phyloP scores from a whole-genome alignment of 2,113 vertebrate species.

The Emydura subglobosa region DNA sequence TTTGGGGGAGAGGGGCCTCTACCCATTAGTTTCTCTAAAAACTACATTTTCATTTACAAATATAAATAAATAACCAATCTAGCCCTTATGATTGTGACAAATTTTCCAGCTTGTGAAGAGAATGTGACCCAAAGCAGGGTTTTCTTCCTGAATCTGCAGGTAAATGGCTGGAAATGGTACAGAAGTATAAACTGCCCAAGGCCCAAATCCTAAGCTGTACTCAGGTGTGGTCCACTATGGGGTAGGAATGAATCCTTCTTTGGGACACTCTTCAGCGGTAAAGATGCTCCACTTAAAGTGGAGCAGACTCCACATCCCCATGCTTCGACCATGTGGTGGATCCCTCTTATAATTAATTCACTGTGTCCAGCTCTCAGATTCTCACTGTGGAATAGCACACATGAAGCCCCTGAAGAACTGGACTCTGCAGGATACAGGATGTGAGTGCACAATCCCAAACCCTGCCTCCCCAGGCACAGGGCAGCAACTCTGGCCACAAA shows the following conservation, averaged over 20 bases:
- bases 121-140: not conserved
- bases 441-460: not conserved
- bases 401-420: not conserved
- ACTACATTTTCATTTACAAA: not conserved
- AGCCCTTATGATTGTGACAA: not conserved
- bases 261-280: not conserved
- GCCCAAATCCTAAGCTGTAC: fast-evolving
- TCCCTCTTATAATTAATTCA: not conserved
- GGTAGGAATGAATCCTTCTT: not conserved
- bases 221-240: not conserved
- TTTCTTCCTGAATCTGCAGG: not conserved
- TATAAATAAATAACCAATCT: not conserved
- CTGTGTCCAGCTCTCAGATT: not conserved
- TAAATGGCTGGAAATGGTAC: not conserved
- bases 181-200: not conserved
- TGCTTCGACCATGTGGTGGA: not conserved
- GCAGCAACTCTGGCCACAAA: fast-evolving
- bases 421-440: not conserved
- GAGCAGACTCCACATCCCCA: not conserved
- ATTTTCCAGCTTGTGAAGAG: not conserved
- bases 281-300: not conserved
- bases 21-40: not conserved
- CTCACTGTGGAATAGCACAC: not conserved
- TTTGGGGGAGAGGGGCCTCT: not conserved
- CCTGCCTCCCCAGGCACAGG: not conserved